phyloP scores from a whole-genome alignment of 2,888 invertebrate genomes.

The Acanthacorydalis orientalis region DNA sequence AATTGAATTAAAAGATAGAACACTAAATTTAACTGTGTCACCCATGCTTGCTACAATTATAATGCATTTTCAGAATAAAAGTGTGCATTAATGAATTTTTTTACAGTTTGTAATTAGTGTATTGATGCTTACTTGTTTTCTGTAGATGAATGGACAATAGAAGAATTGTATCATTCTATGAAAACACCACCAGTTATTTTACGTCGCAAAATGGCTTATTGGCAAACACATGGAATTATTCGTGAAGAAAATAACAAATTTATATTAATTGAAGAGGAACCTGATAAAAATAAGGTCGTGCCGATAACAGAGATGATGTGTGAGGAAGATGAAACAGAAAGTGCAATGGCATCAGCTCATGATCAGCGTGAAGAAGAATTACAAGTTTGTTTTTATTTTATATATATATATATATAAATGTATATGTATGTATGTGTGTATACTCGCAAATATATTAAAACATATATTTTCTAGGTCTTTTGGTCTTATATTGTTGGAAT shows the following conservation, averaged over 20 bases:
- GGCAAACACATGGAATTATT: slow-evolving; percentile 86
- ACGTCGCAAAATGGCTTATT: slow-evolving; percentile 75
- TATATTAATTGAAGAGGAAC: slow-evolving; percentile 48
- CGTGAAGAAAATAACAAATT: slow-evolving; percentile 64
- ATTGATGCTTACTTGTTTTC: slow-evolving; percentile 6
- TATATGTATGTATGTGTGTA: neutral
- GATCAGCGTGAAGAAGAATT: slow-evolving; percentile 88
- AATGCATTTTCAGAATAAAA: slow-evolving; percentile 79
- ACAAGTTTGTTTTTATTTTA: slow-evolving; percentile 37
- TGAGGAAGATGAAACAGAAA: slow-evolving; percentile 83
- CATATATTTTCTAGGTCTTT: slow-evolving; percentile 48
- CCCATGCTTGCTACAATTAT: slow-evolving; percentile 90
- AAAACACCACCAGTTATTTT: slow-evolving; percentile 76
- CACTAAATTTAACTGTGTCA: slow-evolving; percentile 63
- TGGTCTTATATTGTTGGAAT: slow-evolving; percentile 97
- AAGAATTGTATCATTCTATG: slow-evolving; percentile 69
- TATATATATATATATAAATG: neutral
- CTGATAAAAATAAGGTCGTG: slow-evolving; percentile 35
- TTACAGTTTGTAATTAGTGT: neutral
- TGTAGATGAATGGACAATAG: slow-evolving; percentile 66
- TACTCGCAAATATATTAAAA: no score
- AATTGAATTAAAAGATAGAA: slow-evolving; percentile 67
- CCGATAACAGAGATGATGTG: slow-evolving; percentile 44
- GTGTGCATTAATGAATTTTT: slow-evolving; percentile 24
- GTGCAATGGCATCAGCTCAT: slow-evolving; percentile 87